phyloP scores from a whole-genome alignment of 2,888 invertebrate species.

The Clunio marinus region DNA sequence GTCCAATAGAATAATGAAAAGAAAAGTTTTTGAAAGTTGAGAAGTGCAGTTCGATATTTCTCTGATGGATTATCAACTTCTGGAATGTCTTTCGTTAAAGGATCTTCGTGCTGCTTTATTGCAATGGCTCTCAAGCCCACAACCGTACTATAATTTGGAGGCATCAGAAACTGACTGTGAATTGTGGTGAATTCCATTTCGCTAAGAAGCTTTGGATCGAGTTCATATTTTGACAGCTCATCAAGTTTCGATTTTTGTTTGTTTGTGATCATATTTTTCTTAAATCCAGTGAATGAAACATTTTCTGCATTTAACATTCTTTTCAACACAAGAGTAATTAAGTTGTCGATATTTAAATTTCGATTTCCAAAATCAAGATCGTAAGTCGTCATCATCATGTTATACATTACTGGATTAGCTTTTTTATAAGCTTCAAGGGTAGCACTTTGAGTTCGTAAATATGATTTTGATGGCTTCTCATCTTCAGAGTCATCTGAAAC shows the following conservation, averaged over 20 bases:
- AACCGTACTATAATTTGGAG: constrained; percentile 47
- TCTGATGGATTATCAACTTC: neutral
- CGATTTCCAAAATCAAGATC: no score
- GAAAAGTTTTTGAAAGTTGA: constrained; percentile 22
- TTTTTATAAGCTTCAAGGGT: no score
- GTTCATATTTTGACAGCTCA: neutral
- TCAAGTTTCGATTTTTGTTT: neutral
- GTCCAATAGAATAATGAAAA: constrained; percentile 31
- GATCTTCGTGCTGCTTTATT: constrained; percentile 29
- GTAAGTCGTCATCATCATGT: no score
- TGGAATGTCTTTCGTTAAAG: neutral
- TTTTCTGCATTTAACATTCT: no score
- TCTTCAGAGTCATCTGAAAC: neutral
- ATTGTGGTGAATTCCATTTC: neutral
- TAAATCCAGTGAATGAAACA: no score
- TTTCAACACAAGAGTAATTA: no score
- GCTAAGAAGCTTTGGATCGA: neutral
- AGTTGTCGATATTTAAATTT: no score
- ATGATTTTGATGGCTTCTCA: no score
- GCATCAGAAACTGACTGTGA: constrained; percentile 41
- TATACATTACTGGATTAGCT: no score
- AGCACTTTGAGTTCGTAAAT: no score
- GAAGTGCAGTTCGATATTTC: neutral
- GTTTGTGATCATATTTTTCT: no score
- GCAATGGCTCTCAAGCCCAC: constrained; percentile 46